Evolutionary conservation across 1,140 invertebrate genomes (phyloP), one percentile per base, ranked within the genome.

Genomic region (Ladona fulva): DNA sequence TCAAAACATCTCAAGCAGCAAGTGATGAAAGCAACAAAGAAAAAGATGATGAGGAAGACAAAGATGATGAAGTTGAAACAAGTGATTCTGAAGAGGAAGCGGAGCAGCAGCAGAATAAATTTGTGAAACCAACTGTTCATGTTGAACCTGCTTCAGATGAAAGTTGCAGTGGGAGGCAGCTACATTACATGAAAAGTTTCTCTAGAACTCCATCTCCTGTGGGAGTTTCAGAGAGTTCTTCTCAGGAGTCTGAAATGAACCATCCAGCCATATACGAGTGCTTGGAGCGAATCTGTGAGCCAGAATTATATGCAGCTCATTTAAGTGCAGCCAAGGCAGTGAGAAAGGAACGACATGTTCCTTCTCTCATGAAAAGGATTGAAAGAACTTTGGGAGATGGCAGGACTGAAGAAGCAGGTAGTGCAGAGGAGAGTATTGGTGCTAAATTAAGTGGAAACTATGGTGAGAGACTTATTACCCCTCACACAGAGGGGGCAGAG

Each of bases 141-240:
- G 77, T 80, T 29, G 79, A 80, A 24, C 77, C 42, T 7, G 79
- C 78, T 16, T 74, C 44, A 22, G 79, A 78, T n/a, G 79, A 80
- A 8, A 77, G 73, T 25, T 73, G 44, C 22, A 73, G n/a, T 19
- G 74, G 74, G 12, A 79, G 59, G 24, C 85, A 85, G 79, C 78
- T 86, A 74, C 82, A 84, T 73, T 84, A 85, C 79, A 86, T 86
- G 86, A 85, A 85, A 76, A 86, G 85, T 78, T 87, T 86, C 80
- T 86, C 85, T 0, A 79, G 84, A 22, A 84, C 85, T 6, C 82
- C 85, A 14, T 86, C 86, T 0, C 86, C 86, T 0, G 82, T 83
- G 10, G 79, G 83, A 8, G 66, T 84, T 16, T 86, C 85, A 0
- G 84, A 82, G 10, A 85, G 83, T 79, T 86, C 85, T 1, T 86